Percentiles rank a stretch among this genome's conserved stretches.
These are phyloP conservation scores for Atherinomorus stipes DNA, from an alignment of 2,113 vertebrate species.

Conservation along the genomic window DNA sequence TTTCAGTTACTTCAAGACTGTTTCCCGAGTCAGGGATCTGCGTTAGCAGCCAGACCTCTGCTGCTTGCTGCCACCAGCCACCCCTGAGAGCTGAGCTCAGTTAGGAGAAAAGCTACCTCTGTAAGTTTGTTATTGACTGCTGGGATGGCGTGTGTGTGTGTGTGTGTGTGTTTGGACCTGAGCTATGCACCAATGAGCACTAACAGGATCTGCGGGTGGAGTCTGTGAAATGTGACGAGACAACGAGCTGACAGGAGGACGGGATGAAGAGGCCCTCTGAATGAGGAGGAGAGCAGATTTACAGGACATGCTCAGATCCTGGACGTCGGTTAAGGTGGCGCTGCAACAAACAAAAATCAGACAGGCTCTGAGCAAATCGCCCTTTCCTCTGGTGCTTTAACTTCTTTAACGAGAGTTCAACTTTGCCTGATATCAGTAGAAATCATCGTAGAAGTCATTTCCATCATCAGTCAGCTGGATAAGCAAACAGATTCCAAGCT, in stretches of 20 bases:
- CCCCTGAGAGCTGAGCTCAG: slow-evolving; percentile 65
- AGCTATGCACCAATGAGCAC: slow-evolving; percentile 66
- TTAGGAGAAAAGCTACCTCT: slow-evolving; percentile 62
- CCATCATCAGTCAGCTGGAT: too few species aligned
- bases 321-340: not conserved
- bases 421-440: too few species aligned
- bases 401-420: not conserved
- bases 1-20: too few species aligned
- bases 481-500: not conserved
- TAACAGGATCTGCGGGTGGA: slow-evolving; percentile 67
- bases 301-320: not conserved
- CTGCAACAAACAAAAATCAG: not conserved
- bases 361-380: not conserved
- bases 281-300: slow-evolving; percentile 1
- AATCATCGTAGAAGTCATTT: too few species aligned
- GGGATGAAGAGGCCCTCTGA: slow-evolving; percentile 26
- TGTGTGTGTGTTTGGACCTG: slow-evolving; percentile 39
- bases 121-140: slow-evolving; percentile 71
- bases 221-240: slow-evolving; percentile 59
- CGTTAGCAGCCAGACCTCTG: slow-evolving; percentile 27
- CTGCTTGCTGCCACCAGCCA: slow-evolving; percentile 20
- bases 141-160: slow-evolving; percentile 50
- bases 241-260: slow-evolving; percentile 45
- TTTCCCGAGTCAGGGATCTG: not conserved
- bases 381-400: not conserved